A percentile compares a stretch with the other conserved stretches of the same genome.
These are phyloP conservation scores for Biston betularia DNA, from an alignment of 2,888 invertebrate species.

Conservation along the genomic window DNA sequence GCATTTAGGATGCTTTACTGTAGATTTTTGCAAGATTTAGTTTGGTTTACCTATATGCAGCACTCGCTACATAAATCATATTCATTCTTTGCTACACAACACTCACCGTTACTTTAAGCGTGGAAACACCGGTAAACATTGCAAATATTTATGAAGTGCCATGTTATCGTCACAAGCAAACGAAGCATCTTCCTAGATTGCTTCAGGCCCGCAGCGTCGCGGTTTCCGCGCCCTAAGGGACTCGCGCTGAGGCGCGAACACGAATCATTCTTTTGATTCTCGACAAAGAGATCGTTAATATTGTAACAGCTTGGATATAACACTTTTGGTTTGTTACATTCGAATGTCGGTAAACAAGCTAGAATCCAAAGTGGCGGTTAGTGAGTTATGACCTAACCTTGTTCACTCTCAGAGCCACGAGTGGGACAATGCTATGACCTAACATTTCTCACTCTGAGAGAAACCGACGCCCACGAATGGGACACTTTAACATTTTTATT, in stretches of 20 bases:
- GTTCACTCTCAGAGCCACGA: no score
- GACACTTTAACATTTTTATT: no score
- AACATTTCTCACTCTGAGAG: no score
- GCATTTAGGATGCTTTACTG: no score
- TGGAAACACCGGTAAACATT: conserved; percentile 31
- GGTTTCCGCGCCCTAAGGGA: conserved; percentile 42
- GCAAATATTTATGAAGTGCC: conserved; percentile 31
- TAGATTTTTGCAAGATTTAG: no score
- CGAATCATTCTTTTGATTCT: conserved; percentile 55
- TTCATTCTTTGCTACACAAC: neutral
- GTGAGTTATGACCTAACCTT: no score
- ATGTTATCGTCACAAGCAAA: conserved; percentile 42
- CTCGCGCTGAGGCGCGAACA: conserved; percentile 49
- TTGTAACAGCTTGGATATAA: conserved; percentile 16
- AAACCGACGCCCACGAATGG: no score
- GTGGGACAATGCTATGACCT: no score
- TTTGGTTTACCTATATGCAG: neutral
- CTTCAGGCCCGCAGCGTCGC: conserved; percentile 52
- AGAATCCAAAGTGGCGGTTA: no score
- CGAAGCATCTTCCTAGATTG: conserved; percentile 55
- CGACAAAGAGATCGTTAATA: conserved; percentile 43
- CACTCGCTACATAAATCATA: neutral
- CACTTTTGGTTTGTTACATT: conserved; percentile 9
- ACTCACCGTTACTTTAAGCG: conserved; percentile 7
- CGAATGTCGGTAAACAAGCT: no score